phyloP scores from a whole-genome alignment of 2,888 invertebrate species.

The Drosophila mulleri region DNA sequence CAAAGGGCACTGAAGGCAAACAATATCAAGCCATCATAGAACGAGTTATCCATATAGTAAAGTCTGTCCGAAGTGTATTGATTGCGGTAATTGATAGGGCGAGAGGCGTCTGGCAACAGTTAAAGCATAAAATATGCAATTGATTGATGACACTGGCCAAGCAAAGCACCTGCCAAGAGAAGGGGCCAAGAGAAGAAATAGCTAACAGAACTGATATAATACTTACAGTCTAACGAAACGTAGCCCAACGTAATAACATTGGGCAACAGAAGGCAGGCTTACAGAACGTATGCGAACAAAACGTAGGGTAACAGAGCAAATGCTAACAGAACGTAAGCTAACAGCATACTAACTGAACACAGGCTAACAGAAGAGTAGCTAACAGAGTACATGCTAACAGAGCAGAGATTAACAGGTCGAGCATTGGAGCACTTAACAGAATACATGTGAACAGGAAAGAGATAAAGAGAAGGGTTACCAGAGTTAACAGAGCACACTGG shows the following conservation, averaged over 20 bases:
- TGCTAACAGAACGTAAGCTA: too few species aligned
- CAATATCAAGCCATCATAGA: neutral
- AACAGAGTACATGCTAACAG: too few species aligned
- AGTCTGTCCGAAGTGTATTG: neutral
- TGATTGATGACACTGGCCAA: conserved; percentile 4
- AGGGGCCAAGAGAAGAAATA: too few species aligned
- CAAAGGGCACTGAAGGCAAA: neutral
- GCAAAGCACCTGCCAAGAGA: neutral
- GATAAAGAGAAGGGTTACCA: too few species aligned
- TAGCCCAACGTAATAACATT: neutral
- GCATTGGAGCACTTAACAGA: too few species aligned
- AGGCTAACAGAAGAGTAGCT: neutral
- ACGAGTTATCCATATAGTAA: neutral
- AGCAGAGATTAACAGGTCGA: too few species aligned
- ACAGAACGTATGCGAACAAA: too few species aligned
- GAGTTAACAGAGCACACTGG: too few species aligned
- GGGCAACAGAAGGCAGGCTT: neutral
- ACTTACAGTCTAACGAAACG: neutral
- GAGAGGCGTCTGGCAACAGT: neutral
- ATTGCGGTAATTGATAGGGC: conserved; percentile 1
- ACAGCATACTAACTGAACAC: neutral
- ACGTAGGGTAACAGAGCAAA: too few species aligned
- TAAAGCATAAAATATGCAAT: conserved; percentile 2
- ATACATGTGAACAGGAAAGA: too few species aligned
- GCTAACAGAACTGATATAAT: too few species aligned